A percentile compares a stretch with the other conserved stretches of the same genome.
These are phyloP conservation scores for Tinea trinotella DNA, from an alignment of 2,888 invertebrate genomes.

Conservation along the genomic window DNA sequence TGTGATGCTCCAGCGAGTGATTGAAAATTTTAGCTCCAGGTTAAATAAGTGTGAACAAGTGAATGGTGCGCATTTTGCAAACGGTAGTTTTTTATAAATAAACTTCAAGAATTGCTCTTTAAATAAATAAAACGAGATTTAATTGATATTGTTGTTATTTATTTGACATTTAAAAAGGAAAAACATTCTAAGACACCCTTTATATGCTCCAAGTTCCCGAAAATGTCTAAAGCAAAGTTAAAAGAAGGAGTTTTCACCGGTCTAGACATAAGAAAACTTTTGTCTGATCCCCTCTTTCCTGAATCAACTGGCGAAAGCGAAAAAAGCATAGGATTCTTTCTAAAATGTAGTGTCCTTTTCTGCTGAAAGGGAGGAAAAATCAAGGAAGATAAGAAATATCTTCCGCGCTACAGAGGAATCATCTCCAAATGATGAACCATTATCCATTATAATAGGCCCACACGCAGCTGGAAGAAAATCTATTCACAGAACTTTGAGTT, in stretches of 20 bases:
- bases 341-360: background rate
- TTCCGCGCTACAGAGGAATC: too few species aligned
- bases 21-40: conserved; percentile 24
- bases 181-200: too few species aligned
- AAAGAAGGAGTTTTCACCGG: conserved; percentile 11
- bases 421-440: too few species aligned
- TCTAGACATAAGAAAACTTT: conserved; percentile 1
- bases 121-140: too few species aligned
- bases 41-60: conserved; percentile 25
- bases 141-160: too few species aligned
- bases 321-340: background rate
- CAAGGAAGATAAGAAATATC: too few species aligned
- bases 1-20: conserved; percentile 27
- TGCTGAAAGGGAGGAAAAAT: background rate
- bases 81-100: conserved; percentile 23
- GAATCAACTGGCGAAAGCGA: background rate
- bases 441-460: too few species aligned
- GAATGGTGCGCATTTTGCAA: conserved; percentile 23
- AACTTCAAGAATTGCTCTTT: too few species aligned
- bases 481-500: too few species aligned
- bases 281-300: background rate
- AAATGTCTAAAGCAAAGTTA: background rate
- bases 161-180: too few species aligned
- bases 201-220: background rate
- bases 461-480: too few species aligned